A percentile compares a stretch with the other conserved stretches of the same genome.
These are phyloP conservation scores for Amblyornis subalaris DNA, from an alignment of 2,113 vertebrate genomes.

Conservation along the genomic window DNA sequence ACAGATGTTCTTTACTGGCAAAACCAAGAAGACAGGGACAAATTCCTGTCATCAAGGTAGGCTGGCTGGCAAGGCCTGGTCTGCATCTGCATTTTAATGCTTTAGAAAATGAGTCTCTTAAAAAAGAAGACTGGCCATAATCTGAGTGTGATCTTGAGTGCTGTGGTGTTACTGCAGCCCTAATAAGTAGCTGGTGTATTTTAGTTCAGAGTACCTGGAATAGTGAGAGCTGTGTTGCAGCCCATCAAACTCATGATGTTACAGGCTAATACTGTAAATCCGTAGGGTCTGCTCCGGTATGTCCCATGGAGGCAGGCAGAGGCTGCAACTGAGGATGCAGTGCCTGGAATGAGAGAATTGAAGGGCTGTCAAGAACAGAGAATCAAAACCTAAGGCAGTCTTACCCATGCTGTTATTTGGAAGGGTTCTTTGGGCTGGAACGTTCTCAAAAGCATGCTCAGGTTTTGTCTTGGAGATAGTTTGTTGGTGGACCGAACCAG, in stretches of 20 bases:
- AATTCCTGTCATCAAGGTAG: background rate
- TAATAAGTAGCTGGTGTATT: background rate
- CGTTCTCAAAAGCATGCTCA: fast-evolving
- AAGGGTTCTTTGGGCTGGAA: background rate
- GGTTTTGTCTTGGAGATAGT: background rate
- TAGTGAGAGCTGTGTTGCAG: background rate
- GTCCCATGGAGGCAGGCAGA: fast-evolving
- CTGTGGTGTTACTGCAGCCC: background rate
- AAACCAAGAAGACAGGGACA: background rate
- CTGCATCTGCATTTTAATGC: background rate
- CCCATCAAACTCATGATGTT: background rate
- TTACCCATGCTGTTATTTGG: background rate
- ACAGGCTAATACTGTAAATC: background rate
- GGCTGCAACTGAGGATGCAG: background rate
- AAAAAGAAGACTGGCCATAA: background rate
- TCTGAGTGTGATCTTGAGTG: background rate
- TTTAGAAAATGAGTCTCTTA: background rate
- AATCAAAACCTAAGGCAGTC: background rate
- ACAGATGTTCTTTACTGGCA: background rate
- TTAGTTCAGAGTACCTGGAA: background rate
- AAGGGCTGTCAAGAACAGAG: background rate
- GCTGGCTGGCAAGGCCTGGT: background rate
- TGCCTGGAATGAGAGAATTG: background rate
- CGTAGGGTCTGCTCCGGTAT: fast-evolving
- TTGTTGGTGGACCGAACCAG: background rate